phyloP scores from a whole-genome alignment of 2,888 invertebrate genomes.

The Caenorhabditis plicata region DNA sequence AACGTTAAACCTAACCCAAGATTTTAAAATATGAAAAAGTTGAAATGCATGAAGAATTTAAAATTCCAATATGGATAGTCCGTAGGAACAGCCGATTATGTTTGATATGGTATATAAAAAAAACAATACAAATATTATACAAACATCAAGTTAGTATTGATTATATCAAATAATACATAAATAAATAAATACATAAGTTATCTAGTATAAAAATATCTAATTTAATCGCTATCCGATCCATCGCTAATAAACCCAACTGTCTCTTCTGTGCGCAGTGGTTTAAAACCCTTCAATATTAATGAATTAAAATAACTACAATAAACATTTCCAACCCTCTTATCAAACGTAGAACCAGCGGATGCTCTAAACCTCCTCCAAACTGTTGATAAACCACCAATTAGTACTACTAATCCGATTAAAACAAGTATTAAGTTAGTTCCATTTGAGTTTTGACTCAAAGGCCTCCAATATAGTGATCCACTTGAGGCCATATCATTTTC shows the following conservation, averaged over 20 bases:
- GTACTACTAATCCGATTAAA: conserved; percentile 8
- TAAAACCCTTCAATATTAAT: conserved; percentile 53
- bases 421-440: too few relatives aligned
- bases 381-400: conserved; percentile 17
- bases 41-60: too few relatives aligned
- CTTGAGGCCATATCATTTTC: conserved; percentile 9
- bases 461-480: conserved; percentile 1
- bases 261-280: conserved; percentile 54
- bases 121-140: background rate
- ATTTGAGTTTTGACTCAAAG: conserved; percentile 7
- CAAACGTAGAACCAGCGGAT: conserved; percentile 16
- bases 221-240: conserved; percentile 41
- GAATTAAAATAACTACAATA: background rate
- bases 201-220: conserved; percentile 1
- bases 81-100: too few relatives aligned
- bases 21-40: too few relatives aligned
- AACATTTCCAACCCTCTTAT: conserved; percentile 17
- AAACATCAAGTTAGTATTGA: background rate
- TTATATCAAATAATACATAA: background rate
- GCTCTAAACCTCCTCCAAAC: conserved; percentile 15
- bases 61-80: too few relatives aligned
- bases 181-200: conserved; percentile 11
- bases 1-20: too few relatives aligned
- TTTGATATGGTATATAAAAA: too few relatives aligned
- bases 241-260: conserved; percentile 41